Evolutionary conservation across 2,888 invertebrate species (phyloP).

Genomic region (Phengaris alcon): DNA sequence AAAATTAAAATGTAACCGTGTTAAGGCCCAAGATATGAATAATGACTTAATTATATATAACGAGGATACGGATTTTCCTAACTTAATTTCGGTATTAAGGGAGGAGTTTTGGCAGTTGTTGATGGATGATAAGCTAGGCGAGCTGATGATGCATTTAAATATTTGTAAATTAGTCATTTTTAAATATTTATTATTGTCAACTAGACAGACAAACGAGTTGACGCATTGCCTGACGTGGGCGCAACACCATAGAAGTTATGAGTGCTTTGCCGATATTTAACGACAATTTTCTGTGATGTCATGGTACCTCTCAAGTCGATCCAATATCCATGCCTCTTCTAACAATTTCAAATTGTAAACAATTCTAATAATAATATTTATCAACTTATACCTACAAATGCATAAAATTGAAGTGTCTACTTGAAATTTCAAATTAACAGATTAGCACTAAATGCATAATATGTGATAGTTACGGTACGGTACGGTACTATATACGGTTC

Average conservation of each 20-base stretch:
- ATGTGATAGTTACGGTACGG: no score
- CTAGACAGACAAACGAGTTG: not conserved
- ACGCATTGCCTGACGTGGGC: not conserved
- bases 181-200: not conserved
- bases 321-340: no score
- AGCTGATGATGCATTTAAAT: not conserved
- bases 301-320: no score
- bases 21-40: slow-evolving; percentile 15
- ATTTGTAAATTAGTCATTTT: not conserved
- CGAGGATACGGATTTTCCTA: not conserved
- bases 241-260: not conserved
- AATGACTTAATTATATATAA: not conserved
- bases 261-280: not conserved
- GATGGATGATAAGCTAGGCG: not conserved
- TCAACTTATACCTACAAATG: no score
- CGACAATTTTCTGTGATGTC: not conserved
- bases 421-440: no score
- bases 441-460: no score
- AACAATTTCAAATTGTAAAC: no score
- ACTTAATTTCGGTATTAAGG: not conserved
- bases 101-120: not conserved
- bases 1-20: slow-evolving; percentile 16
- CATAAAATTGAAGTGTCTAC: no score
- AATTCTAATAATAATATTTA: no score
- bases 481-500: no score